Percentiles rank a stretch among this genome's conserved stretches.
phyloP scores from a whole-genome alignment of 2,888 invertebrate species.

The Nomada ferruginata region DNA sequence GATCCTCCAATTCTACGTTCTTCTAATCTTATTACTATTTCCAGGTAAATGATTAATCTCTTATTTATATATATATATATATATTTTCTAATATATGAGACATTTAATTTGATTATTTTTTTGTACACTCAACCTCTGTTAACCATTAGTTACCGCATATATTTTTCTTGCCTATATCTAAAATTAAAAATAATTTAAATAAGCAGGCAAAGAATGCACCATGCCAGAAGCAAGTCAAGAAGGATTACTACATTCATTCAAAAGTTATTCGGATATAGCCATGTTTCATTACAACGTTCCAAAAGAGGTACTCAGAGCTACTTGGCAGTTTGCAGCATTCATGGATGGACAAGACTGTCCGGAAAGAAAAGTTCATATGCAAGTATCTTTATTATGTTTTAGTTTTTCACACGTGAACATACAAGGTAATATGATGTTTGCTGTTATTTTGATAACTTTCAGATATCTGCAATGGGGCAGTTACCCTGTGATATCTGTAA shows the following conservation, averaged over 20 bases:
- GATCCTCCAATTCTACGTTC: conserved; percentile 46
- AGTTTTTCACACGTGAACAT: neutral
- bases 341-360: conserved; percentile 84
- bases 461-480: conserved; percentile 86
- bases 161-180: neutral
- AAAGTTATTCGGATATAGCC: conserved; percentile 84
- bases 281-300: conserved; percentile 85
- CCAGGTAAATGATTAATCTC: conserved; percentile 58
- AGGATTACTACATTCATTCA: conserved; percentile 84
- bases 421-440: conserved; percentile 19
- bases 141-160: neutral
- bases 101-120: neutral
- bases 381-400: conserved; percentile 58
- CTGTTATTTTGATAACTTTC: conserved; percentile 56
- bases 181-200: neutral
- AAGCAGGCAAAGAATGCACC: conserved; percentile 52
- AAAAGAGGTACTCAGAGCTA: conserved; percentile 84
- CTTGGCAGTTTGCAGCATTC: conserved; percentile 85
- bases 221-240: conserved; percentile 85
- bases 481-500: conserved; percentile 85
- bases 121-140: neutral
- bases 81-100: neutral
- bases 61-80: neutral
- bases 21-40: conserved; percentile 56
- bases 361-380: conserved; percentile 84